Evolutionary conservation across 2,888 invertebrate species (phyloP), one percentile per base, ranked within the genome.

Genomic region (Seira ritae): DNA sequence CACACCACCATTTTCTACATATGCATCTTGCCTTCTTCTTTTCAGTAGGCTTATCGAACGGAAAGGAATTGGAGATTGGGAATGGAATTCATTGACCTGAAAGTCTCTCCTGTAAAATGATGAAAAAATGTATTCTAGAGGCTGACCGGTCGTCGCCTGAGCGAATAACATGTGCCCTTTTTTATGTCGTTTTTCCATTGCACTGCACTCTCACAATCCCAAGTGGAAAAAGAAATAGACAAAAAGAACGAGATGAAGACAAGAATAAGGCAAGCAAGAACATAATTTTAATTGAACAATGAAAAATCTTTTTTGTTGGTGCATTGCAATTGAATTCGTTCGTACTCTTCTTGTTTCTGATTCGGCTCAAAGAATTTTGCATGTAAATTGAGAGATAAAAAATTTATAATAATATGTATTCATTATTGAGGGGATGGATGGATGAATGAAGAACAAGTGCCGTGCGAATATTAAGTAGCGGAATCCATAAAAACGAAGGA

Each of bases 221-320:
- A 3, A 55, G 3, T 55, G 42, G 12, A 42, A 6, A 42, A 42
- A 6, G 42, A 42, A 6, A 42, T 8, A 42, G 42, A n/a, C n/a
- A 42, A 42, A 6, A 42, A 42, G 42, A 55, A 55, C 55, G 17
- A 55, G 55, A 55, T 55, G 55, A 55, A 17, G 55, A 55, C 55
- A 55, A 55, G 55, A 55, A 55, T 55, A 55, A 55, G 55, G 55
- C 55, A 55, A 55, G 12, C 55, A 8, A 55, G 55, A 8, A 55
- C 55, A 55, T 55, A 55, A 55, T 55, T 55, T 55, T 55, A 55
- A 55, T 55, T 55, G 55, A 55, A 55, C 55, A 55, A 55, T 55
- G 55, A 55, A 17, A 55, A 17, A 3, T 55, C 3, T 12, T 55
- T 12, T n/a, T 55, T 55, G 3, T 55, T 55, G 3, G 12, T 55